Conservation (phyloP, 2,888 invertebrate genomes). For the Cataglyphis rosenhaueri region DNA sequence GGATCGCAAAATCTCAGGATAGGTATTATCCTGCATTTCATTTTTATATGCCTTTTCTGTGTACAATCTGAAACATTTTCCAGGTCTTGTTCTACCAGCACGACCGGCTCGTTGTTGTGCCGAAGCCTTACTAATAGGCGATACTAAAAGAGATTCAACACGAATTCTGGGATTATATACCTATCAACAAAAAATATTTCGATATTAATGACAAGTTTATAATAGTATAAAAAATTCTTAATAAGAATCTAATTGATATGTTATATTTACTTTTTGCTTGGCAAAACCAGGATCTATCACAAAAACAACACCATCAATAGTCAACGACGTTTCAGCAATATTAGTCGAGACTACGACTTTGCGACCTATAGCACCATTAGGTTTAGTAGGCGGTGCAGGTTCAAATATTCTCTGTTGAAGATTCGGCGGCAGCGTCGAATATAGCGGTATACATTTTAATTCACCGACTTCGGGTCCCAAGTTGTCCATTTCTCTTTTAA, state of each 20-base stretch:
- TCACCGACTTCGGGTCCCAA: slow-evolving; percentile 98
- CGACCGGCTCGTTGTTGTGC: slow-evolving; percentile 99
- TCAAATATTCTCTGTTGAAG: slow-evolving; percentile 99
- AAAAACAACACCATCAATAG: slow-evolving; percentile 99
- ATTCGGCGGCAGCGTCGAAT: slow-evolving; percentile 99
- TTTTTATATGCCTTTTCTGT: slow-evolving; percentile 98
- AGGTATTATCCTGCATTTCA: slow-evolving; percentile 99
- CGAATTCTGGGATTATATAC: slow-evolving; percentile 95
- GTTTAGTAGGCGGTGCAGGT: slow-evolving; percentile 95
- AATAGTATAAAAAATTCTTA: slow-evolving; percentile 15
- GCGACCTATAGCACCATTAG: slow-evolving; percentile 95
- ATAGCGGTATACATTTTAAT: slow-evolving; percentile 98
- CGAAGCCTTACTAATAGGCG: slow-evolving; percentile 99
- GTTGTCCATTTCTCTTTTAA: slow-evolving; percentile 98
- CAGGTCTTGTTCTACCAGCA: slow-evolving; percentile 98
- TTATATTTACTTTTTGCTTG: slow-evolving; percentile 94
- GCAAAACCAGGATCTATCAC: slow-evolving; percentile 99
- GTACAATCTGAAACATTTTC: slow-evolving; percentile 98
- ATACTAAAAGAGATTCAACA: slow-evolving; percentile 98
- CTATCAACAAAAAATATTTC: slow-evolving; percentile 79
- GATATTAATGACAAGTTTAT: background rate
- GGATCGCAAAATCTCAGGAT: slow-evolving; percentile 97
- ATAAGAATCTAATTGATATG: background rate
- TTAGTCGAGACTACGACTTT: slow-evolving; percentile 99
- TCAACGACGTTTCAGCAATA: slow-evolving; percentile 99